Conservation (phyloP, 2,797 vertebrate species). For the Serranus cabrilla region DNA sequence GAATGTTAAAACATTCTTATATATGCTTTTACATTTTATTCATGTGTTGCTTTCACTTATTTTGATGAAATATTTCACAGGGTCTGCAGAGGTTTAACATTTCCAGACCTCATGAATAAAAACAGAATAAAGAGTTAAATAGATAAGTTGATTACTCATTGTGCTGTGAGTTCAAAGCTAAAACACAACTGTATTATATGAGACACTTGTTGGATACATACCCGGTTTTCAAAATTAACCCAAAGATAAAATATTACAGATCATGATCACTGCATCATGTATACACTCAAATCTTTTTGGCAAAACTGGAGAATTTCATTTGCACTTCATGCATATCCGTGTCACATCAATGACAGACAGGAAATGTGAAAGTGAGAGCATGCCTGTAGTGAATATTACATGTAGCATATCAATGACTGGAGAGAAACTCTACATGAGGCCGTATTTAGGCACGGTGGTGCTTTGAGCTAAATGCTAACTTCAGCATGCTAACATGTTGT, state of each 20-base stretch:
- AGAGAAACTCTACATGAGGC: too few species aligned
- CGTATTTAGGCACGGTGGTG: too few species aligned
- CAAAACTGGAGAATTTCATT: background rate
- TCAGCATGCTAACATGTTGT: background rate
- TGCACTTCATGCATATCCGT: conserved; percentile 17
- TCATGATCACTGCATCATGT: conserved; percentile 10
- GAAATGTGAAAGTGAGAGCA: conserved; percentile 33
- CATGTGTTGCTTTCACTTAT: too few species aligned
- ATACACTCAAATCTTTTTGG: conserved; percentile 10
- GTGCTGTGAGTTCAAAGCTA: background rate
- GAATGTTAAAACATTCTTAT: too few species aligned
- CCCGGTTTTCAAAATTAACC: conserved; percentile 9
- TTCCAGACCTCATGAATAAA: too few species aligned
- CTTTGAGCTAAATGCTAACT: background rate
- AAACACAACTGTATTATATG: background rate
- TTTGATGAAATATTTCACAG: too few species aligned
- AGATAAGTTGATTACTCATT: too few species aligned
- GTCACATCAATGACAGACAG: conserved; percentile 21
- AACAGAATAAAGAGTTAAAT: too few species aligned
- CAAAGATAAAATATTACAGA: conserved; percentile 20
- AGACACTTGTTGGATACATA: background rate
- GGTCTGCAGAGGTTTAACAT: too few species aligned
- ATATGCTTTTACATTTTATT: too few species aligned
- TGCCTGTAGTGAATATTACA: conserved; percentile 31
- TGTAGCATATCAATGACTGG: conserved; percentile 2